Conservation (phyloP, 2,797 vertebrate species). For the Cuculus canorus region DNA sequence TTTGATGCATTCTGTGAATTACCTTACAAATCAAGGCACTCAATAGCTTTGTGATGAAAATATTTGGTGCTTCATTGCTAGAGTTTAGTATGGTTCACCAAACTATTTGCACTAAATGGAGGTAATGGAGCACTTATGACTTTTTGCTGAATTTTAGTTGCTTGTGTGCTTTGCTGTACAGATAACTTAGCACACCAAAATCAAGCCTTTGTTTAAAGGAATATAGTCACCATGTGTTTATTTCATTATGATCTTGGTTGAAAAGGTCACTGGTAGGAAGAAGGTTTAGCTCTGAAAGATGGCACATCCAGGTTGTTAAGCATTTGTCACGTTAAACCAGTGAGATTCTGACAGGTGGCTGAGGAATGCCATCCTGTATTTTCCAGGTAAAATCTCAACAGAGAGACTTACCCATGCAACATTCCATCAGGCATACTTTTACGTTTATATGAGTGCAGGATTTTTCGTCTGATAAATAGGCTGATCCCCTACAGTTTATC, state of each 20-base stretch:
- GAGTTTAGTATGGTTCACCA: neutral
- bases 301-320: neutral
- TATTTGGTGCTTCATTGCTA: neutral
- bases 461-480: neutral
- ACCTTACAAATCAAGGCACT: neutral
- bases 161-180: neutral
- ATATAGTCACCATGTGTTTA: neutral
- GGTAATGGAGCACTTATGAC: neutral
- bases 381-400: neutral
- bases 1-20: neutral
- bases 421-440: neutral
- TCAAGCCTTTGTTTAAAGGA: neutral
- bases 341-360: no score
- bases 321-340: no score
- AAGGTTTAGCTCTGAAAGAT: neutral
- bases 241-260: neutral
- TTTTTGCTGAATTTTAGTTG: neutral
- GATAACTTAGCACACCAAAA: neutral
- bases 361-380: neutral
- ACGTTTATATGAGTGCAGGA: neutral
- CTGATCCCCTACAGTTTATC: neutral
- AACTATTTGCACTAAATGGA: neutral
- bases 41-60: neutral
- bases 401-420: neutral
- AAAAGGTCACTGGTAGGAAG: neutral